Evolutionary conservation across 2,797 vertebrate genomes (phyloP).

Genomic region (Cuculus canorus): DNA sequence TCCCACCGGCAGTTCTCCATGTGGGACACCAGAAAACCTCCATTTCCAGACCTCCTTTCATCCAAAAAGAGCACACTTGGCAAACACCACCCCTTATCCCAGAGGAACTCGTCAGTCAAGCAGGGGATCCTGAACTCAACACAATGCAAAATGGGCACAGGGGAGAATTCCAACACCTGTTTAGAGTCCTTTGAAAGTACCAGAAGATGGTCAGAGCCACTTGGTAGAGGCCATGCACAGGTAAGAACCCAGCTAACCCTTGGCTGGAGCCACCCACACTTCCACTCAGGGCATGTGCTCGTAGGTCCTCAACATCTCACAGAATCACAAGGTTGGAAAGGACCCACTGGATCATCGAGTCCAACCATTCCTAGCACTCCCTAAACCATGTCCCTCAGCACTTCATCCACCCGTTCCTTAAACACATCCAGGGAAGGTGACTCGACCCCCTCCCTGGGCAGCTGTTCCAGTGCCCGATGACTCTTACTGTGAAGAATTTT

Average conservation of each 20-base stretch:
- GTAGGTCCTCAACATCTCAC: background rate
- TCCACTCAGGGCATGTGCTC: fast-evolving
- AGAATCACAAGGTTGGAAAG: no score
- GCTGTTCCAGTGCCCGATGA: no score
- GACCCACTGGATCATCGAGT: no score
- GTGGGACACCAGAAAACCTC: conserved; percentile 6
- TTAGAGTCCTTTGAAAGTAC: background rate
- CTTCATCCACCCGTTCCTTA: no score
- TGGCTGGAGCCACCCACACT: background rate
- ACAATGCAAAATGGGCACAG: background rate
- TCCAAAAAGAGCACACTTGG: background rate
- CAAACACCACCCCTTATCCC: background rate
- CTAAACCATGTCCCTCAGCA: no score
- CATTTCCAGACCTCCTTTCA: background rate
- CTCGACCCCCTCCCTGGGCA: no score
- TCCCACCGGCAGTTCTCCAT: background rate
- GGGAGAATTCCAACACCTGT: background rate
- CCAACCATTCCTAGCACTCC: no score
- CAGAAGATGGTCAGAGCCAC: background rate
- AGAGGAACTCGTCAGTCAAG: background rate
- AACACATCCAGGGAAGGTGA: no score
- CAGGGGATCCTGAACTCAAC: background rate
- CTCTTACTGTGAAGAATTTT: no score
- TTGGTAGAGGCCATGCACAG: background rate
- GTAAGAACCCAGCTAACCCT: background rate